Conservation (phyloP, 2,888 invertebrate genomes). For the Apodemia hepburni region DNA sequence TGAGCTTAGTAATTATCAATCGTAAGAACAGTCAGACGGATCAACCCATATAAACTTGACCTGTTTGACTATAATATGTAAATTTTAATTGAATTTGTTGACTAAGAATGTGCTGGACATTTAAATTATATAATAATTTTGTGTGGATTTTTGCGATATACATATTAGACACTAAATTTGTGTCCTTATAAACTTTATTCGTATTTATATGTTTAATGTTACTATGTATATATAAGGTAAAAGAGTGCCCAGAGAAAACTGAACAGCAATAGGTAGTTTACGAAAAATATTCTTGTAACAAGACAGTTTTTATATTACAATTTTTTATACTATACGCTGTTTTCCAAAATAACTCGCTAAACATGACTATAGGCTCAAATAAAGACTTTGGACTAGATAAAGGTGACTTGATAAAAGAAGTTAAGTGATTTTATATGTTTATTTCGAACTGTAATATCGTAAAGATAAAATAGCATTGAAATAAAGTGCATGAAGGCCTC, state of each 20-base stretch:
- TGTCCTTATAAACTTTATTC: not conserved
- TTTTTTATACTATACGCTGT: constrained; percentile 1
- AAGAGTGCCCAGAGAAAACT: constrained; percentile 8
- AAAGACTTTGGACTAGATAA: not conserved
- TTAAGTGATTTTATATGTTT: not conserved
- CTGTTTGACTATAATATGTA: not conserved
- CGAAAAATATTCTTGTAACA: not conserved
- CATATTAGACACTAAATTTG: too few relatives aligned
- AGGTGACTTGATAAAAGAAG: not conserved
- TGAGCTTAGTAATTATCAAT: too few relatives aligned
- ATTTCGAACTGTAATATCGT: not conserved
- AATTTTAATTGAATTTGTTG: not conserved
- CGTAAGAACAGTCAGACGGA: too few relatives aligned
- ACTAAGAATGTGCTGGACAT: not conserved
- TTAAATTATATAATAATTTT: not conserved
- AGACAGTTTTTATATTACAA: constrained; percentile 7
- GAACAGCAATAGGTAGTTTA: constrained; percentile 6
- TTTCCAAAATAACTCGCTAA: not conserved
- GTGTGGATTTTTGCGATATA: not conserved
- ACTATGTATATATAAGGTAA: not conserved
- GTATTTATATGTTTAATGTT: not conserved
- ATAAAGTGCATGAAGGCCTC: not conserved
- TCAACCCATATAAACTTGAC: not conserved
- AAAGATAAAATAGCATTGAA: not conserved
- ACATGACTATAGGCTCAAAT: not conserved